Percentiles rank a stretch among this genome's conserved stretches.
These are phyloP conservation scores for Patella caerulea DNA, from an alignment of 2,888 invertebrate genomes.

Conservation along the genomic window DNA sequence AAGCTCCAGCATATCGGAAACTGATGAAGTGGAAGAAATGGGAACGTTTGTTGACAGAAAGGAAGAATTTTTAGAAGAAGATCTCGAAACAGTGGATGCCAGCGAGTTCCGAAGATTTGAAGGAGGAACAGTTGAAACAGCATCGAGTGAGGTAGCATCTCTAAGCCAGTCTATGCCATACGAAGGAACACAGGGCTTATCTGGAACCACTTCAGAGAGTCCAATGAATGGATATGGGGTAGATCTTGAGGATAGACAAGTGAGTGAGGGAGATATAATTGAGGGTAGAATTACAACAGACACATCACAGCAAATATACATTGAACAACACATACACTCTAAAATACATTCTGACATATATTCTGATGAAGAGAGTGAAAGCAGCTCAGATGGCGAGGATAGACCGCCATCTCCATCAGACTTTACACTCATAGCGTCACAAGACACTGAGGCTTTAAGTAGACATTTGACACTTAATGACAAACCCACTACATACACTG, in stretches of 20 bases:
- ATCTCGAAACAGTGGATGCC: constrained; percentile 17
- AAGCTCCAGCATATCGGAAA: constrained; percentile 12
- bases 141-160: neutral
- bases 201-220: constrained; percentile 47
- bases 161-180: constrained; percentile 11
- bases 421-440: constrained; percentile 63
- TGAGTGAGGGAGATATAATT: constrained; percentile 31
- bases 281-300: constrained; percentile 61
- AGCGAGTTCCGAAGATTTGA: neutral
- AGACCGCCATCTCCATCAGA: constrained; percentile 69
- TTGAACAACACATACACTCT: constrained; percentile 58
- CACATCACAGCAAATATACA: constrained; percentile 66
- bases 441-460: constrained; percentile 51
- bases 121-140: constrained; percentile 5
- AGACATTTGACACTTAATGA: constrained; percentile 38
- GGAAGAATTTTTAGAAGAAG: constrained; percentile 39
- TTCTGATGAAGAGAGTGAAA: constrained; percentile 22
- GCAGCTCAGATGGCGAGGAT: constrained; percentile 39
- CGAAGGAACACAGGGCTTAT: constrained; percentile 41
- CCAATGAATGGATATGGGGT: constrained; percentile 31
- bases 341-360: constrained; percentile 14
- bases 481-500: constrained; percentile 3
- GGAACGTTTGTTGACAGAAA: constrained; percentile 39
- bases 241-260: constrained; percentile 22
- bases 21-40: constrained; percentile 7